phyloP scores from a whole-genome alignment of 35 echinoderm and acorn worm genomes.

The Holothuria glaberrima region DNA sequence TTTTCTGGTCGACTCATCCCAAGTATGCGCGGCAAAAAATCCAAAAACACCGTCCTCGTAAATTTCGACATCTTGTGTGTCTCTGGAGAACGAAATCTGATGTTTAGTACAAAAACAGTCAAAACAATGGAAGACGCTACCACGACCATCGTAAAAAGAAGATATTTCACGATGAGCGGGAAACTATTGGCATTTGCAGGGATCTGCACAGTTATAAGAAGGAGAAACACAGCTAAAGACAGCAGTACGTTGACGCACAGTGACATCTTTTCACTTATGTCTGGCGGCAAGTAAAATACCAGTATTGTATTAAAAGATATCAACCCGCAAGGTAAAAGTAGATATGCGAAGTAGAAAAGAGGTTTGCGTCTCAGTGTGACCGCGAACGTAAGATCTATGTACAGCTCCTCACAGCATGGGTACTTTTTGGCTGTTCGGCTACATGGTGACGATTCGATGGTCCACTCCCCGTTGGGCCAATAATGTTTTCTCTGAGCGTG shows the following conservation, averaged over 20 bases:
- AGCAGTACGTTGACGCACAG: slow-evolving; percentile 86
- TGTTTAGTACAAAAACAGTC: slow-evolving; percentile 91
- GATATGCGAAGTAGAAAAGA: slow-evolving; percentile 94
- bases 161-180: slow-evolving; percentile 95
- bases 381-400: slow-evolving; percentile 84
- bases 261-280: slow-evolving; percentile 97
- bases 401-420: slow-evolving; percentile 79
- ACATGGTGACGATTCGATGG: slow-evolving; percentile 67
- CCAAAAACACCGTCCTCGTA: slow-evolving; percentile 75
- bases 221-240: slow-evolving; percentile 91
- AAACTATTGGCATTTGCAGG: slow-evolving; percentile 95
- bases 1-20: slow-evolving; percentile 86
- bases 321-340: slow-evolving; percentile 86
- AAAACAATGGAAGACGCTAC: slow-evolving; percentile 95
- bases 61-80: slow-evolving; percentile 89
- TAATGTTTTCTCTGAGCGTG: slow-evolving; percentile 75
- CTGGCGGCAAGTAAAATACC: slow-evolving; percentile 95
- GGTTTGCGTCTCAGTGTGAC: slow-evolving; percentile 81
- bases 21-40: slow-evolving; percentile 81
- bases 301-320: slow-evolving; percentile 97
- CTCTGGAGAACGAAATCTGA: slow-evolving; percentile 85
- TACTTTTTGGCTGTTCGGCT: slow-evolving; percentile 52
- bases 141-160: slow-evolving; percentile 92
- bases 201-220: slow-evolving; percentile 89
- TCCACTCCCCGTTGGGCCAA: slow-evolving; percentile 94